These are phyloP conservation scores for Caerostris extrusa DNA, from an alignment of 1,140 invertebrate genomes.

Conservation along the genomic window DNA sequence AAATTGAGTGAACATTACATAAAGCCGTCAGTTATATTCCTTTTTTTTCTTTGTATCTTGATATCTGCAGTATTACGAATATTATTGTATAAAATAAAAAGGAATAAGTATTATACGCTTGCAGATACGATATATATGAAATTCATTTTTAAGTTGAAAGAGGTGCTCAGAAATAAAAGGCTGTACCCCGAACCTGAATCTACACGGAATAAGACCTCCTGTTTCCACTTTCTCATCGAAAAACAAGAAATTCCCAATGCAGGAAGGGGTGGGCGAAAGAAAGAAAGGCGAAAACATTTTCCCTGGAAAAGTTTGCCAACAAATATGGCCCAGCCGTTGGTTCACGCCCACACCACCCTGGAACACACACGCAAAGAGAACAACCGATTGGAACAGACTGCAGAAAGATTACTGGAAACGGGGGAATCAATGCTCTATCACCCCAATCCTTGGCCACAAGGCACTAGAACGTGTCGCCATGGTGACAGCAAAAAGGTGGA, in stretches of 20 bases:
- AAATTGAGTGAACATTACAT: too few relatives aligned
- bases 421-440: slow-evolving; percentile 72
- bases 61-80: too few relatives aligned
- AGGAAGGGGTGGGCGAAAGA: slow-evolving; percentile 19
- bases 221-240: slow-evolving; percentile 37
- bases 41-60: too few relatives aligned
- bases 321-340: slow-evolving; percentile 67
- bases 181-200: background rate
- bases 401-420: slow-evolving; percentile 47
- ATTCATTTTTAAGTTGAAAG: too few relatives aligned
- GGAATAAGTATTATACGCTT: too few relatives aligned
- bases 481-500: slow-evolving; percentile 76
- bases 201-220: background rate
- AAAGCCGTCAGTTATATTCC: too few relatives aligned
- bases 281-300: slow-evolving; percentile 62
- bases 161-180: too few relatives aligned
- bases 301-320: slow-evolving; percentile 68
- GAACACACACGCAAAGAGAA: slow-evolving; percentile 51
- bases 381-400: slow-evolving; percentile 54
- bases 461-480: slow-evolving; percentile 71
- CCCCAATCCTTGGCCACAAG: slow-evolving; percentile 43
- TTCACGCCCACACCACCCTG: slow-evolving; percentile 51
- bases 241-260: slow-evolving; percentile 49
- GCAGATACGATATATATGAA: too few relatives aligned
- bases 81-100: too few relatives aligned